These are phyloP conservation scores for Cephus nigrinus DNA, from an alignment of 2,888 invertebrate genomes.

Conservation along the genomic window DNA sequence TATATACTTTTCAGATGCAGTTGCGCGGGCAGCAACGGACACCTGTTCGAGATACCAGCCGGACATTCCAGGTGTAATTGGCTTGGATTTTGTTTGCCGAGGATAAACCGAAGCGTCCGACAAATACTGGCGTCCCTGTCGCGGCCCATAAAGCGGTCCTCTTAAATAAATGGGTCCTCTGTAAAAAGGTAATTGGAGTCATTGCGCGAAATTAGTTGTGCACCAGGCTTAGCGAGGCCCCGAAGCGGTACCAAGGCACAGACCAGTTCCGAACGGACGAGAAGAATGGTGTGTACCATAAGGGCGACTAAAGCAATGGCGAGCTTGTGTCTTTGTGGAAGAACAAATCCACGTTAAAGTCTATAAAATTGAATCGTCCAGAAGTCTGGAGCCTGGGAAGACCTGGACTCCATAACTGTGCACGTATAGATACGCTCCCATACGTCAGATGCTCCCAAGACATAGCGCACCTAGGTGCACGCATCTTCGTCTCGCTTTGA, in stretches of 20 bases:
- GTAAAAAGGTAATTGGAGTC: conserved; percentile 56
- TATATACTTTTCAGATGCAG: background rate
- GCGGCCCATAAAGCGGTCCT: conserved; percentile 11
- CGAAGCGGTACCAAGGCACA: background rate
- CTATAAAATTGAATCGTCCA: background rate
- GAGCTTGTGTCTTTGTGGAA: background rate
- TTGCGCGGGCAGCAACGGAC: conserved; percentile 3
- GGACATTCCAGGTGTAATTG: conserved; percentile 55
- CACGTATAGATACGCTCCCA: background rate
- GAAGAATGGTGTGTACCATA: background rate
- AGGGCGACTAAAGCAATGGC: background rate
- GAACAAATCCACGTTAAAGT: background rate
- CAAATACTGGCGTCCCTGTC: conserved; percentile 33
- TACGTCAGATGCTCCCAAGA: background rate
- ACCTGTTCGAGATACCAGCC: conserved; percentile 23
- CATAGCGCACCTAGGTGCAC: background rate
- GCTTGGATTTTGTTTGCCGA: conserved; percentile 55
- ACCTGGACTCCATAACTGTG: background rate
- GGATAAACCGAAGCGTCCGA: conserved; percentile 47
- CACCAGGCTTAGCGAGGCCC: background rate
- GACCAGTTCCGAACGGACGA: background rate
- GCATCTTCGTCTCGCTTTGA: conserved; percentile 4
- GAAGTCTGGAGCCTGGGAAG: background rate
- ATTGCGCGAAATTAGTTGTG: conserved; percentile 50
- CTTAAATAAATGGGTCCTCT: conserved; percentile 41